Conservation (phyloP, 1,140 invertebrate species). For the Meteorus sp. region DNA sequence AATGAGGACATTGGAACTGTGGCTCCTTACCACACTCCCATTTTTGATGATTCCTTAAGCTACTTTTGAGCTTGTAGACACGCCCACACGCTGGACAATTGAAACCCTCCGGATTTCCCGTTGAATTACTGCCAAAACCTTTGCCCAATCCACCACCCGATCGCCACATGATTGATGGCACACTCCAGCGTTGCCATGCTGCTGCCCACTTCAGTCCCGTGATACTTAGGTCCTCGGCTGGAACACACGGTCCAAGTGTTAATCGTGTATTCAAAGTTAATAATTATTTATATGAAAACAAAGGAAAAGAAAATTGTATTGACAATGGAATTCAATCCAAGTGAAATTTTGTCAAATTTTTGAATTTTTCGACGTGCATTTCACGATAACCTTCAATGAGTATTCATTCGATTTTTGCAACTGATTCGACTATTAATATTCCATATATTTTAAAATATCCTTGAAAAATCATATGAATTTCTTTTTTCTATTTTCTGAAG, state of each 20-base stretch:
- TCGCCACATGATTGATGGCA: constrained; percentile 59
- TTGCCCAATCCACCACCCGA: constrained; percentile 51
- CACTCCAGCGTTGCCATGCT: constrained; percentile 57
- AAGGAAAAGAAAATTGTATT: too few species aligned
- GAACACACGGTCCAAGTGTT: constrained; percentile 52
- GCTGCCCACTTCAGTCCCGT: constrained; percentile 68
- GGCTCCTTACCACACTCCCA: constrained; percentile 87
- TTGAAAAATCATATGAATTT: not conserved
- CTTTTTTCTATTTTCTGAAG: not conserved
- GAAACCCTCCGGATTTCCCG: constrained; percentile 62
- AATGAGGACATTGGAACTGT: constrained; percentile 80
- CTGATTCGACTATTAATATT: too few species aligned
- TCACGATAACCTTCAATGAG: too few species aligned
- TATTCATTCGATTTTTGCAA: too few species aligned
- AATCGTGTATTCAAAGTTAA: constrained; percentile 37
- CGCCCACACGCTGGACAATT: constrained; percentile 78
- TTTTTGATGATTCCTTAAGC: constrained; percentile 81
- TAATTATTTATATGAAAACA: not conserved
- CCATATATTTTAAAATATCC: constrained; percentile 1
- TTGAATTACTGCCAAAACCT: constrained; percentile 42
- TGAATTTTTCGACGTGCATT: too few species aligned
- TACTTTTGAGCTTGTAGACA: constrained; percentile 82
- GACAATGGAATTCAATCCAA: too few species aligned
- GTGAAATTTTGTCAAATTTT: too few species aligned
- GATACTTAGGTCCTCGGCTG: constrained; percentile 70